These are phyloP conservation scores for Oligia strigilis DNA, from an alignment of 2,888 invertebrate species.

Conservation along the genomic window DNA sequence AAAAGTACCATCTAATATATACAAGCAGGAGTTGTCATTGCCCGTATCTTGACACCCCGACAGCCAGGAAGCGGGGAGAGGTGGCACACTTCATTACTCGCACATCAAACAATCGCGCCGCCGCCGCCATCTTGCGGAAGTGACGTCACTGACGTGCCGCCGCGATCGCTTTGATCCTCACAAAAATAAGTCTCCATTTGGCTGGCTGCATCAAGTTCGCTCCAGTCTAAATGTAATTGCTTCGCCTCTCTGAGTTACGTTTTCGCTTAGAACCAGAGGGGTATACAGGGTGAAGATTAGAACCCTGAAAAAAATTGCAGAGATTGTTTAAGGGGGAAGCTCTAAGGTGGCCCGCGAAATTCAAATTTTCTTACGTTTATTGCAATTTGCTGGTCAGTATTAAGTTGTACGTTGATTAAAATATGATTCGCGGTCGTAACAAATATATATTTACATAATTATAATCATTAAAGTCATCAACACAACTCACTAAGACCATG, in stretches of 20 bases:
- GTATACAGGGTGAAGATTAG: constrained; percentile 6
- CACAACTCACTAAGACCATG: no score
- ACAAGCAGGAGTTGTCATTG: constrained; percentile 82
- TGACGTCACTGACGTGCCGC: constrained; percentile 85
- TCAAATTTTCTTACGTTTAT: no score
- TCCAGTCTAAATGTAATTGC: constrained; percentile 79
- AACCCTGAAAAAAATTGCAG: not conserved
- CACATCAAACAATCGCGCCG: constrained; percentile 89
- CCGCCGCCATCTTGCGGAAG: constrained; percentile 89
- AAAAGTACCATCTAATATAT: constrained; percentile 79
- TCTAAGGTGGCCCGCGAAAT: no score
- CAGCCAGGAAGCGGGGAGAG: constrained; percentile 86
- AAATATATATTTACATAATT: no score
- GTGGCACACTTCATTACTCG: constrained; percentile 90
- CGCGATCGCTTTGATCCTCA: constrained; percentile 88
- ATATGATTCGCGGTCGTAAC: no score
- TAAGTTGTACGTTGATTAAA: no score
- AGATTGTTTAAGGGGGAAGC: no score
- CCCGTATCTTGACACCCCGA: constrained; percentile 88
- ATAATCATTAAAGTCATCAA: no score
- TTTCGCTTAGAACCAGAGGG: constrained; percentile 32
- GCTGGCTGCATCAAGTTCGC: constrained; percentile 72
- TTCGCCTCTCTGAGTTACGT: constrained; percentile 62
- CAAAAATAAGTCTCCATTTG: constrained; percentile 83
- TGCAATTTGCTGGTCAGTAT: no score